phyloP scores from a whole-genome alignment of 1,140 invertebrate genomes.

The Akabosia matsudoensis region DNA sequence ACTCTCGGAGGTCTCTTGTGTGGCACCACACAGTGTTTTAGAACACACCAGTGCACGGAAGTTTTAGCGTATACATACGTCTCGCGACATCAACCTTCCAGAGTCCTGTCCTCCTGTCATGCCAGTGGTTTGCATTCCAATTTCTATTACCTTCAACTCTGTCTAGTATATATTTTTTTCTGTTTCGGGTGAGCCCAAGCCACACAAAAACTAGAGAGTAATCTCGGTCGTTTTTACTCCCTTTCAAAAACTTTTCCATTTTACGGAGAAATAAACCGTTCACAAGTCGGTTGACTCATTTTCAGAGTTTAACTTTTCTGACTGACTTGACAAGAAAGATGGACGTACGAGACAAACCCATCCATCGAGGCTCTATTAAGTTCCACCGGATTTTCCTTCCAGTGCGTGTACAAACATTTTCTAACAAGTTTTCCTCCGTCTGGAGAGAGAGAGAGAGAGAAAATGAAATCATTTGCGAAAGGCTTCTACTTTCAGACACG shows the following conservation, averaged over 20 bases:
- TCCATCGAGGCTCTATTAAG: neutral
- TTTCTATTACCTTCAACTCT: too few species aligned
- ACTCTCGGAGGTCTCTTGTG: neutral
- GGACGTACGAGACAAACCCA: conserved; percentile 13
- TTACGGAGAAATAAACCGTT: neutral
- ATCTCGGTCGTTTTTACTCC: neutral
- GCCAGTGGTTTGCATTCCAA: too few species aligned
- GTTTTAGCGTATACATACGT: too few species aligned
- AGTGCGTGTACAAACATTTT: neutral
- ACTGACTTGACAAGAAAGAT: conserved; percentile 6
- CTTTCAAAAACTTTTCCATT: neutral
- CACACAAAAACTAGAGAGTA: neutral
- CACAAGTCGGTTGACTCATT: neutral
- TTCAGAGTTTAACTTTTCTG: neutral
- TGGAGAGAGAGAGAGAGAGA: too few species aligned
- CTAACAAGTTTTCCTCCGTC: too few species aligned
- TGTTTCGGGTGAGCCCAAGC: neutral
- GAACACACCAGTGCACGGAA: too few species aligned
- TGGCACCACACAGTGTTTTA: too few species aligned
- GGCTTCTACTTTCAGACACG: too few species aligned
- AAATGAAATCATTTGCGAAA: too few species aligned
- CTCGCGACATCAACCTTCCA: neutral
- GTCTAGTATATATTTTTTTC: neutral
- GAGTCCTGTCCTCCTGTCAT: conserved; percentile 1
- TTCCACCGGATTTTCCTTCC: too few species aligned